Base-by-base conservation (phyloP, 2,797 vertebrate genomes). In the Ptychobarbus kaznakovi region DNA sequence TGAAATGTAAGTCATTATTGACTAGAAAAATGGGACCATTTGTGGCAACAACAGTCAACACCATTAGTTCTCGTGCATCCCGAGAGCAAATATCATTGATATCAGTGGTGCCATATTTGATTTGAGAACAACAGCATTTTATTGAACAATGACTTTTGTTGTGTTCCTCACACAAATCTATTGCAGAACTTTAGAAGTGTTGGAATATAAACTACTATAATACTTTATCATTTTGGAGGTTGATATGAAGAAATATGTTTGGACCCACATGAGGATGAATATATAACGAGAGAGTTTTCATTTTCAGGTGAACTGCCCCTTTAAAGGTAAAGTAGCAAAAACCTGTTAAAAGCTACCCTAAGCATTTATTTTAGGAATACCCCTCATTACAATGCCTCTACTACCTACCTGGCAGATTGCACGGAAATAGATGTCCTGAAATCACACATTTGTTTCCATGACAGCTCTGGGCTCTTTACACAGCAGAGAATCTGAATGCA, bases 381-480 rank as follows among this genome's bases (percentile, higher is more conserved):
- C 49, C 12, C 46, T 32, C 28, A 76, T 35, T 56, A 58, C 13
- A 56, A 38, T 40, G 49, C 20, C 11, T 76, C 74, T 76, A 56
- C 74, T 76, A 58, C 51, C 32, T 76, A 76, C 51, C 32, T 76
- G 74, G 51, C 74, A 58, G 74, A 56, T 58, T 77, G 56, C 51
- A 22, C 74, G n/a, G 15, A 73, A 73, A 49, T 73, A 56, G 32
- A 22, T 76, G 51, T 58, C 49, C 51, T 58, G 20, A 56, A 40
- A 77, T 58, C 35, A n/a, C 74, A 77, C 51, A 40, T 40, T 58
- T 58, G 75, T 77, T 77, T 77, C 53, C 75, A 58, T 77, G 20
- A 58, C 75, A 58, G 51, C 74, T 58, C 32, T 76, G 20, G 1
- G 32, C 32, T 77, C 20, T 56, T 32, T 35, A 51, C 28, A 20